phyloP scores from a whole-genome alignment of 1,140 invertebrate genomes.

The Brachionus calyciflorus region DNA sequence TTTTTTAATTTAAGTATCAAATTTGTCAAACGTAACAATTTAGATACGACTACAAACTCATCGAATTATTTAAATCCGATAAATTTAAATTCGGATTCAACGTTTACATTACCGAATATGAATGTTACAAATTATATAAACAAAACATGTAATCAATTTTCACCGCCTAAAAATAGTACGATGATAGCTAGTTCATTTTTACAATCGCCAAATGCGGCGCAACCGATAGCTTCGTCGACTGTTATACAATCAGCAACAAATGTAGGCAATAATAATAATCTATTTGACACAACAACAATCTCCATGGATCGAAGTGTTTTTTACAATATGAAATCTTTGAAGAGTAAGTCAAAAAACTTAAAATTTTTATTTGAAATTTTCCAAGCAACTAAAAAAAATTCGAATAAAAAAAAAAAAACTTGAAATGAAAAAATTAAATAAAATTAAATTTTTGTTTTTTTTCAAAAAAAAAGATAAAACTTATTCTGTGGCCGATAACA shows the following conservation, averaged over 20 bases:
- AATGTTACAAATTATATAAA: background rate
- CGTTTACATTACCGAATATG: conserved; percentile 4
- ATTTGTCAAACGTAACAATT: conserved; percentile 7
- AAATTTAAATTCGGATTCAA: conserved; percentile 21
- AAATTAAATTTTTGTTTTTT: background rate
- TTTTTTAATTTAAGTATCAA: conserved; percentile 15
- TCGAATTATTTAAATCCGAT: conserved; percentile 27
- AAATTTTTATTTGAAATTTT: background rate
- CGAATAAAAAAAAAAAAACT: no score
- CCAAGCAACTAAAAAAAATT: no score
- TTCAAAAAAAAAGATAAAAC: conserved; percentile 37
- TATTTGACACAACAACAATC: conserved; percentile 9
- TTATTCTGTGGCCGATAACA: conserved; percentile 20
- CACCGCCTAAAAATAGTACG: conserved; percentile 26
- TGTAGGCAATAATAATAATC: no score
- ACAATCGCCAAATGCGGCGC: background rate
- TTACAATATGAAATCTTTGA: conserved; percentile 3
- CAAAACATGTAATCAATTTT: conserved; percentile 16
- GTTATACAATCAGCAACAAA: conserved; percentile 16
- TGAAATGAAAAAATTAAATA: background rate
- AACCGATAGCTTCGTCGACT: conserved; percentile 39
- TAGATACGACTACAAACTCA: conserved; percentile 3
- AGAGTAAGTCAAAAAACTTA: conserved; percentile 1
- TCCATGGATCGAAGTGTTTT: background rate
- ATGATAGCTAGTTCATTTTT: conserved; percentile 26